phyloP scores from a whole-genome alignment of 2,113 vertebrate species.

The Sialia sialis region DNA sequence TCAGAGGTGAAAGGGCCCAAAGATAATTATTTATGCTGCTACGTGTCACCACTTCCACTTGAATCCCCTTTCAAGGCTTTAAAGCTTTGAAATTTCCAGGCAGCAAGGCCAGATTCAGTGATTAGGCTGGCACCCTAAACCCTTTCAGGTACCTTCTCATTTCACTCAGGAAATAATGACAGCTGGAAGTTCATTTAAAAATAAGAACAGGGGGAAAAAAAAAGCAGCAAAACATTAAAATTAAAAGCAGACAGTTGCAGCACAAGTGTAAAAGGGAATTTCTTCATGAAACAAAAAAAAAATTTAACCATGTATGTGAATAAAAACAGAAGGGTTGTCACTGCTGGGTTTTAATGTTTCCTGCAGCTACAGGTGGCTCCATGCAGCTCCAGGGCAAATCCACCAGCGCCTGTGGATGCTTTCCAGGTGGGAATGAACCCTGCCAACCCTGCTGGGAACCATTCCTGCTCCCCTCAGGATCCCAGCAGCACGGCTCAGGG shows the following conservation, averaged over 20 bases:
- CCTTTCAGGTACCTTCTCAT: slow-evolving; percentile 1
- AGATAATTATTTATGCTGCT: slow-evolving; percentile 67
- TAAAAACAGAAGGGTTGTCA: background rate
- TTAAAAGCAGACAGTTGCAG: background rate
- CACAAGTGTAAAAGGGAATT: background rate
- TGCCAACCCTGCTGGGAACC: too few species aligned
- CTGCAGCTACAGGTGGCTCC: rapidly evolving
- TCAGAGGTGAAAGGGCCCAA: slow-evolving; percentile 54
- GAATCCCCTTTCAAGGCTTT: slow-evolving; percentile 47
- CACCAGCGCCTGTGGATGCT: too few species aligned
- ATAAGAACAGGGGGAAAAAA: background rate
- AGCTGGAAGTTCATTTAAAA: background rate
- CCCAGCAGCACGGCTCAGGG: background rate
- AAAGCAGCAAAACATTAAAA: background rate
- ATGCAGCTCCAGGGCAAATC: rapidly evolving
- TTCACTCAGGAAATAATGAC: background rate
- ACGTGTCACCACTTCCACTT: slow-evolving; percentile 32
- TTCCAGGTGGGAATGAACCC: rapidly evolving
- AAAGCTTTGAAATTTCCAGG: slow-evolving; percentile 55
- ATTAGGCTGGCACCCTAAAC: background rate
- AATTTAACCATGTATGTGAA: rapidly evolving
- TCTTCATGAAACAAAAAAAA: background rate
- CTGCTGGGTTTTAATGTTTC: rapidly evolving
- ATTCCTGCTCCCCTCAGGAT: rapidly evolving
- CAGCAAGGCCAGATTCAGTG: background rate